Evolutionary conservation across 2,797 vertebrate genomes (phyloP), one percentile per base, ranked within the genome.

Genomic region (Morus bassanus): DNA sequence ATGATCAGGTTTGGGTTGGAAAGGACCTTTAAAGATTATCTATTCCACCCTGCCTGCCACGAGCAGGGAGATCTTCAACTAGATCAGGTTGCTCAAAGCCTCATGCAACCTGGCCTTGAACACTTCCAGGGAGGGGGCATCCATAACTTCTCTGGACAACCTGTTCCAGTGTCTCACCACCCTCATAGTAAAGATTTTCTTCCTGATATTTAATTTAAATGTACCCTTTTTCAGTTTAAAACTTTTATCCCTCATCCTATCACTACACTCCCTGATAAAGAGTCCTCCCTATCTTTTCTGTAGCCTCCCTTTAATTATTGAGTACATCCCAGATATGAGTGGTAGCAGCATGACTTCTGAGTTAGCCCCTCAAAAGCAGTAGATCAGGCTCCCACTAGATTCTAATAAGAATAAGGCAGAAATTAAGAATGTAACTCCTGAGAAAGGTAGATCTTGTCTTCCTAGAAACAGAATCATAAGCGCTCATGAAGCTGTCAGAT

Each of bases 31-130:
- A 24, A 86, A 46, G 7, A 12, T 16, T 27, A 17, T 9, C 17
- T 48, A 33, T 31, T 41, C 14, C 51, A 56, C 21, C 2, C 2
- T 4, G 17, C 0, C 7, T 45, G 17, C 2, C 23, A 21, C 7
- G 18, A 23, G 4, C 16, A 74, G 41, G 18, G 21, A 43, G n/a
- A 33, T 0, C 25, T 48, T 30, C 6, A 24, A 53, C 31, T n/a
- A 23, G 10, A 69, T 1, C 23, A 39, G 18, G 4, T 10, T 73
- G 41, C 18, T 35, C 30, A 67, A 27, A 86, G 2, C 7, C 8
- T 6, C 24, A 23, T 72, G 10, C 23, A 83, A 1, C 19, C 19
- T 57, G 19, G 7, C 18, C 28, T 59, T 59, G 35, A 63, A 53
- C 8, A 50, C 3, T 48, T 45, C 12, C 31, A n/a, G 22, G 2